phyloP scores from a whole-genome alignment of 2,797 vertebrate species.

The Aulostomus chinensis region DNA sequence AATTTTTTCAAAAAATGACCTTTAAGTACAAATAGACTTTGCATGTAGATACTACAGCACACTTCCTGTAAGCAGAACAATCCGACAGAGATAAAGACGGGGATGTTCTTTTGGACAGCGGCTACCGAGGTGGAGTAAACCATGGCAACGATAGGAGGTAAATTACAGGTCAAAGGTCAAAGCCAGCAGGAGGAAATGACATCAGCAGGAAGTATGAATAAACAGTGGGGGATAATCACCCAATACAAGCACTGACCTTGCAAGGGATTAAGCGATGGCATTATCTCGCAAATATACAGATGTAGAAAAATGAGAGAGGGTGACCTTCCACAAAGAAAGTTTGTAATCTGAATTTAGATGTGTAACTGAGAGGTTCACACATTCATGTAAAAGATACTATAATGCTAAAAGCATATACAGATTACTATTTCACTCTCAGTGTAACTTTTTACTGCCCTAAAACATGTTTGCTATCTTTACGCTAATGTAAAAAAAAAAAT shows the following conservation, averaged over 20 bases:
- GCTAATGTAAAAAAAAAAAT: too few species aligned
- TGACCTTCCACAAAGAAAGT: conserved; percentile 69
- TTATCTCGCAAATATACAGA: conserved; percentile 75
- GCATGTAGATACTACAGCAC: conserved; percentile 63
- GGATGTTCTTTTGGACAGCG: conserved; percentile 54
- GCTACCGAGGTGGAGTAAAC: conserved; percentile 54
- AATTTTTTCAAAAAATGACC: conserved; percentile 69
- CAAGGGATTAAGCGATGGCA: conserved; percentile 67
- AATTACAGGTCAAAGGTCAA: conserved; percentile 75
- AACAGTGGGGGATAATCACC: conserved; percentile 78
- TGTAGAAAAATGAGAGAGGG: conserved; percentile 54
- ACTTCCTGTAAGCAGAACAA: conserved; percentile 60
- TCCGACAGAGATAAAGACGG: conserved; percentile 68
- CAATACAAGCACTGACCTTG: conserved; percentile 76
- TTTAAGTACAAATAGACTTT: conserved; percentile 70
- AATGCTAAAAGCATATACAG: too few species aligned
- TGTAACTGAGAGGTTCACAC: conserved; percentile 4
- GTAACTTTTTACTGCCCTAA: too few species aligned
- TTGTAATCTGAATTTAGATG: conserved; percentile 38
- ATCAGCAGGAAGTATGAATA: conserved; percentile 80
- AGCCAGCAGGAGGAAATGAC: conserved; percentile 75
- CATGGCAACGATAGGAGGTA: conserved; percentile 59
- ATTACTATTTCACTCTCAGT: too few species aligned
- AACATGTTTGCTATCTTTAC: too few species aligned
- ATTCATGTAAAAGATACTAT: not conserved